phyloP scores from a whole-genome alignment of 2,797 vertebrate species.

The Rhinophrynus dorsalis region DNA sequence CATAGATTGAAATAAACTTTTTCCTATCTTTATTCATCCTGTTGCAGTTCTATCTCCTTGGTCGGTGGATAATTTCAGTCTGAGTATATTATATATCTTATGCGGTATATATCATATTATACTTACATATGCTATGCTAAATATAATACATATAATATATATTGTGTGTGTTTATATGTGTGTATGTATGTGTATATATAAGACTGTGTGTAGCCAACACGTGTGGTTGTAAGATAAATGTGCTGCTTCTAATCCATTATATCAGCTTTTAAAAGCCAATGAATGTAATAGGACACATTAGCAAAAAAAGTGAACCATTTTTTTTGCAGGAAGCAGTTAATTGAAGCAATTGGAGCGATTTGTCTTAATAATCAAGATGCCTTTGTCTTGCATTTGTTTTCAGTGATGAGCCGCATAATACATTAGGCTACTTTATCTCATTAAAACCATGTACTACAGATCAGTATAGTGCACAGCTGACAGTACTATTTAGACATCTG shows the following conservation, averaged over 20 bases:
- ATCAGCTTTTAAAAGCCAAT: neutral
- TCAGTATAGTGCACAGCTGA: constrained; percentile 7
- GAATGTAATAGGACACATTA: neutral
- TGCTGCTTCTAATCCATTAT: neutral
- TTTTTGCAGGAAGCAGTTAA: constrained; percentile 9
- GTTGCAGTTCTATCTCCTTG: too few relatives aligned
- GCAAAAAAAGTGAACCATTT: too few relatives aligned
- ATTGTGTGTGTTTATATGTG: too few relatives aligned
- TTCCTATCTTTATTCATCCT: too few relatives aligned
- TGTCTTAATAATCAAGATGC: constrained; percentile 19
- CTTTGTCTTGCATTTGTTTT: constrained; percentile 10
- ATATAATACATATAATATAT: too few relatives aligned
- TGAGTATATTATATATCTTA: too few relatives aligned
- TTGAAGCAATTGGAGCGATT: constrained; percentile 15
- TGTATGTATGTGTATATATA: too few relatives aligned
- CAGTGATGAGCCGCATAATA: constrained; percentile 1
- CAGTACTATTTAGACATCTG: neutral
- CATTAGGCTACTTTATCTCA: constrained; percentile 17
- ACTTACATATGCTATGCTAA: too few relatives aligned
- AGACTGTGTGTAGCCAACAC: too few relatives aligned
- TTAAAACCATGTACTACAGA: neutral
- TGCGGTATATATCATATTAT: too few relatives aligned
- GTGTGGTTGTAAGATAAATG: neutral
- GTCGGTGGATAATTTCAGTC: too few relatives aligned
- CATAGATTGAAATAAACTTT: too few relatives aligned